A percentile compares a stretch with the other conserved stretches of the same genome.
Evolutionary conservation across 2,888 invertebrate species (phyloP).

Genomic region (Spodoptera exigua): DNA sequence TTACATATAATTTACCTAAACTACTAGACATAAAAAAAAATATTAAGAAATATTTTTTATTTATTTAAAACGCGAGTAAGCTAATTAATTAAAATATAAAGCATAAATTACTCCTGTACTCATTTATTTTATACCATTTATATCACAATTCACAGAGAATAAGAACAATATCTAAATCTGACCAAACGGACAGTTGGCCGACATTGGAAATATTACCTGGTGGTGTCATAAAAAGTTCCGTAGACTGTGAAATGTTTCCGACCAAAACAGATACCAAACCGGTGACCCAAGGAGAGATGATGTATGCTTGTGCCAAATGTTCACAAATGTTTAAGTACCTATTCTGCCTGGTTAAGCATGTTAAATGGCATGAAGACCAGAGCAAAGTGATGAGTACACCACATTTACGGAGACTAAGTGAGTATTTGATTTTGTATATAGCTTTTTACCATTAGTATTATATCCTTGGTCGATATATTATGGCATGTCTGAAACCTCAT

Average conservation of each 20-base stretch:
- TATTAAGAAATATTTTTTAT: too few species aligned
- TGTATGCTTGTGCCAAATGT: constrained; percentile 84
- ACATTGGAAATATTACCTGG: constrained; percentile 83
- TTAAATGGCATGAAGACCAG: constrained; percentile 78
- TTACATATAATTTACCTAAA: too few species aligned
- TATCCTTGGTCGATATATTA: too few species aligned
- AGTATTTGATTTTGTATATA: too few species aligned
- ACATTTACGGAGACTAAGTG: constrained; percentile 61
- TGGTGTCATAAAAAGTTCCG: constrained; percentile 78
- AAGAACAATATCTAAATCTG: constrained; percentile 40
- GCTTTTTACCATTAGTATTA: too few species aligned
- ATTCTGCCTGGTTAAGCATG: constrained; percentile 79
- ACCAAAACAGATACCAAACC: constrained; percentile 30
- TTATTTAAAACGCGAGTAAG: too few species aligned
- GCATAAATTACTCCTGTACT: too few species aligned
- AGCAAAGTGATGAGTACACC: constrained; percentile 55
- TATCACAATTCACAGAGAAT: constrained; percentile 26
- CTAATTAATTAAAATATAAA: too few species aligned
- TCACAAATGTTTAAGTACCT: constrained; percentile 77
- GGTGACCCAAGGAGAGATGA: constrained; percentile 64
- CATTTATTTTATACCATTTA: background rate
- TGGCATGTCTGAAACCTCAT: too few species aligned
- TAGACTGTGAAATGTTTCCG: constrained; percentile 61
- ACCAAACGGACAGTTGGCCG: constrained; percentile 77
- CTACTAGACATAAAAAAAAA: too few species aligned